These are phyloP conservation scores for Trilocha varians DNA, from an alignment of 2,888 invertebrate genomes.

Conservation along the genomic window DNA sequence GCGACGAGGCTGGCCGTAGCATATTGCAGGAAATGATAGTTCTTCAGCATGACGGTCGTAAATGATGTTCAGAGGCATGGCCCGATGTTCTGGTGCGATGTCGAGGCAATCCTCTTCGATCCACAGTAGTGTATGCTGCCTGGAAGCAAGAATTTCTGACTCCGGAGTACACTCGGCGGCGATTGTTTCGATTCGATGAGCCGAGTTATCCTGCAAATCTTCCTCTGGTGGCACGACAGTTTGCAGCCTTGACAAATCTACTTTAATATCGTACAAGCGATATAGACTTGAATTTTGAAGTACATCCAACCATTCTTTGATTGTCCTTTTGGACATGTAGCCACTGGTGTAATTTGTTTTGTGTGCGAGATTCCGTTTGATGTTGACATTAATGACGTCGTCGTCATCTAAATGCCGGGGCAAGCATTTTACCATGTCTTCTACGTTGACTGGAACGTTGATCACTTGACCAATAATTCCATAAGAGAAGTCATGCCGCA, in stretches of 20 bases:
- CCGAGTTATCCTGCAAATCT: not conserved
- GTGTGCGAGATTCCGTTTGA: conserved; percentile 19
- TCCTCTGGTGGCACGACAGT: not conserved
- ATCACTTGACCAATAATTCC: conserved; percentile 26
- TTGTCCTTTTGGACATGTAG: conserved; percentile 15
- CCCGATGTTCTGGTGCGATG: conserved; percentile 27
- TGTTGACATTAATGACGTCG: conserved; percentile 17
- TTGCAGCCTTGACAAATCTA: not conserved
- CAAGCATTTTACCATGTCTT: conserved; percentile 22
- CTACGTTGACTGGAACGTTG: conserved; percentile 23
- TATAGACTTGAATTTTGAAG: not conserved
- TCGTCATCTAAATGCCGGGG: conserved; percentile 22
- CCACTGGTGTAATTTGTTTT: conserved; percentile 18
- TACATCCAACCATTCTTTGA: conserved; percentile 17
- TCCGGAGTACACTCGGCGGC: conserved; percentile 16
- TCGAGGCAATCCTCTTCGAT: conserved; percentile 27
- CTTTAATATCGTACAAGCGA: not conserved
- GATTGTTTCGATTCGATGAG: not conserved
- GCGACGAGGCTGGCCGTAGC: conserved; percentile 22
- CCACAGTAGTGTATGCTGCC: conserved; percentile 29
- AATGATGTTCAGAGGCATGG: conserved; percentile 26
- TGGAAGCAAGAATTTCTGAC: conserved; percentile 22
- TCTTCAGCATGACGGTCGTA: conserved; percentile 17
- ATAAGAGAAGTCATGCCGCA: conserved; percentile 21
- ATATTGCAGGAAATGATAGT: conserved; percentile 21